These are phyloP conservation scores for Myotis yumanensis DNA, from an alignment of 2,113 vertebrate species.

Conservation along the genomic window DNA sequence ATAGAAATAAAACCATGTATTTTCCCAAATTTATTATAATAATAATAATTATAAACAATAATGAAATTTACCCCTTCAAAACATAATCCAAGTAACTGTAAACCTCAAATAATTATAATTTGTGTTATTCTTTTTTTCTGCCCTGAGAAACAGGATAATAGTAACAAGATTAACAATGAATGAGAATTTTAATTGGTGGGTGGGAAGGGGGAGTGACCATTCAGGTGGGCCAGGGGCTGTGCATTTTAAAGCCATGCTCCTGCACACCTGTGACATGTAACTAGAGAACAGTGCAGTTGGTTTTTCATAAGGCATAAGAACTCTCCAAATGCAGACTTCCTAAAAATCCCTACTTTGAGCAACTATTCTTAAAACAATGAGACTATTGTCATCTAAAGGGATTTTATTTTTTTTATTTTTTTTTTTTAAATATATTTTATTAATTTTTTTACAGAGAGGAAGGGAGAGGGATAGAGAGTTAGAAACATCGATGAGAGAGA, in stretches of 20 bases:
- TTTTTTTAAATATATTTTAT: too few relatives aligned
- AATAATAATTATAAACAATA: not conserved
- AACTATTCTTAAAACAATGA: not conserved
- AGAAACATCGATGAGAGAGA: too few relatives aligned
- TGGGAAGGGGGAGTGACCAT: not conserved
- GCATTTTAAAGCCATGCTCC: not conserved
- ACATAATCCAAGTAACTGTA: not conserved
- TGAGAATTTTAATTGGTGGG: not conserved
- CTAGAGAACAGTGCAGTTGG: not conserved
- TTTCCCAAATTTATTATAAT: not conserved
- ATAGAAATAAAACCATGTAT: conserved; percentile 9
- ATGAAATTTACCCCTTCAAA: not conserved
- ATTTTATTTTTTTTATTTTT: too few relatives aligned
- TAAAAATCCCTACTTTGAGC: not conserved
- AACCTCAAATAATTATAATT: conserved; percentile 11
- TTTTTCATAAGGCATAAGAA: not conserved
- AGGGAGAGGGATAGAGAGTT: too few relatives aligned
- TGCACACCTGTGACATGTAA: not conserved
- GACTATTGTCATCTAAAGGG: not conserved
- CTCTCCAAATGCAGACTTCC: not conserved
- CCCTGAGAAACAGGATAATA: not conserved
- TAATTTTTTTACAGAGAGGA: too few relatives aligned
- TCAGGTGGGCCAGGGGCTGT: not conserved
- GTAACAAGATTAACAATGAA: not conserved
- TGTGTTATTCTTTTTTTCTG: not conserved